Conservation (phyloP, 2,113 vertebrate genomes). For the Acanthisitta chloris region DNA sequence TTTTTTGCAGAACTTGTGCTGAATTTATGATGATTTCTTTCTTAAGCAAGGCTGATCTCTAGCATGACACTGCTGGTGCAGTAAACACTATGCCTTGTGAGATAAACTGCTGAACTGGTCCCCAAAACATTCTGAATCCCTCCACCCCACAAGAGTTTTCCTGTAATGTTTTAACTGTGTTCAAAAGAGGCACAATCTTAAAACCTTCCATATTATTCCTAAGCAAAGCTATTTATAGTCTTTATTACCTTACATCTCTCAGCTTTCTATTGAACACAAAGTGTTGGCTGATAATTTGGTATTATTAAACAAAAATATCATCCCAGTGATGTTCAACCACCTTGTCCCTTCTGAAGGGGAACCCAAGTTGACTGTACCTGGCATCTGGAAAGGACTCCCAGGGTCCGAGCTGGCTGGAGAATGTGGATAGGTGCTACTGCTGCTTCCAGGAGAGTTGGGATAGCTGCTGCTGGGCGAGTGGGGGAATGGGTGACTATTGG, state of each 20-base stretch:
- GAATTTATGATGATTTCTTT: not conserved
- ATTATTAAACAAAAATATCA: not conserved
- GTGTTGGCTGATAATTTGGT: not conserved
- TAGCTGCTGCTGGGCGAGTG: slow-evolving; percentile 90
- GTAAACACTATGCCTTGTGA: not conserved
- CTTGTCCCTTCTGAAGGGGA: not conserved
- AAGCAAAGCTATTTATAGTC: not conserved
- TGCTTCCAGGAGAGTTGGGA: slow-evolving; percentile 92
- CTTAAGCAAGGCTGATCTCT: not conserved
- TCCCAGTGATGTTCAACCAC: not conserved
- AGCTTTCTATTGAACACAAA: not conserved
- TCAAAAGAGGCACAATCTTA: not conserved
- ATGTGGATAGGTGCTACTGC: slow-evolving; percentile 91
- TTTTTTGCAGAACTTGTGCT: not conserved
- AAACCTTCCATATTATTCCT: not conserved
- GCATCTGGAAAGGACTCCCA: slow-evolving; percentile 96
- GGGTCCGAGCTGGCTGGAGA: slow-evolving; percentile 96
- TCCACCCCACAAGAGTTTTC: not conserved
- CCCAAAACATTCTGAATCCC: not conserved
- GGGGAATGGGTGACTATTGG: slow-evolving; percentile 80
- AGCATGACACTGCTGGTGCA: not conserved
- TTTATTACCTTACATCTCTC: not conserved
- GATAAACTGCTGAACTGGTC: not conserved
- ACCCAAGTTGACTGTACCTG: slow-evolving; percentile 75
- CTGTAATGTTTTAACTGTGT: not conserved